Percentiles rank a stretch among this genome's conserved stretches.
Conservation (phyloP, 2,797 vertebrate species). For the Hippocampus kuda region DNA sequence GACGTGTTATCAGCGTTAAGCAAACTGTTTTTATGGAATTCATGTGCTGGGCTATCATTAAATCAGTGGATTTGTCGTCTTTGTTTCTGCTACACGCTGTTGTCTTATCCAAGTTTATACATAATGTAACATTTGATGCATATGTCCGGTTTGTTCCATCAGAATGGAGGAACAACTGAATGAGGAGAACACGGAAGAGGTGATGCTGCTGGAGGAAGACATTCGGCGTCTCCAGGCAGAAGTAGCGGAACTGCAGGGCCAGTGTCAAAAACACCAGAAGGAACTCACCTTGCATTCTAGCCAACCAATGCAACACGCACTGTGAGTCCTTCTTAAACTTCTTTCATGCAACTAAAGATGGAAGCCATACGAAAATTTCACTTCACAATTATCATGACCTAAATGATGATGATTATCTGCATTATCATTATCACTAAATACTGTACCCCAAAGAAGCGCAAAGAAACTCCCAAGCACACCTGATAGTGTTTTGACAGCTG, state of each 20-base stretch:
- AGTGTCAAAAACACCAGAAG: slow-evolving; percentile 44
- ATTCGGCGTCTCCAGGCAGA: slow-evolving; percentile 65
- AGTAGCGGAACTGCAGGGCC: slow-evolving; percentile 53
- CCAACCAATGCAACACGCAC: slow-evolving; percentile 46
- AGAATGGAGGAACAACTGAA: slow-evolving; percentile 23
- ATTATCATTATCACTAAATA: background rate
- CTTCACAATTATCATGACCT: background rate
- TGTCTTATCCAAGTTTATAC: background rate
- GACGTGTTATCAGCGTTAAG: background rate
- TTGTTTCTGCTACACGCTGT: background rate
- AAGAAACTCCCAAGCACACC: background rate
- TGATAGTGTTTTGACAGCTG: background rate
- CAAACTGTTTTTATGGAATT: background rate
- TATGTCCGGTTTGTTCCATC: background rate
- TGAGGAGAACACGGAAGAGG: slow-evolving; percentile 44
- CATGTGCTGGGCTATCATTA: background rate
- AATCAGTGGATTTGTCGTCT: background rate
- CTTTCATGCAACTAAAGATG: background rate
- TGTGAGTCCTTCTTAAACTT: slow-evolving; percentile 51
- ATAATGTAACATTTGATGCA: background rate
- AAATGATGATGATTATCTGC: background rate
- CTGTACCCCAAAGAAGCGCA: background rate
- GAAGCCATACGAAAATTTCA: background rate
- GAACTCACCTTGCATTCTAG: slow-evolving; percentile 44
- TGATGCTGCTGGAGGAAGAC: slow-evolving; percentile 63